phyloP scores from a whole-genome alignment of 2,113 vertebrate species.

The Oreochromis niloticus region DNA sequence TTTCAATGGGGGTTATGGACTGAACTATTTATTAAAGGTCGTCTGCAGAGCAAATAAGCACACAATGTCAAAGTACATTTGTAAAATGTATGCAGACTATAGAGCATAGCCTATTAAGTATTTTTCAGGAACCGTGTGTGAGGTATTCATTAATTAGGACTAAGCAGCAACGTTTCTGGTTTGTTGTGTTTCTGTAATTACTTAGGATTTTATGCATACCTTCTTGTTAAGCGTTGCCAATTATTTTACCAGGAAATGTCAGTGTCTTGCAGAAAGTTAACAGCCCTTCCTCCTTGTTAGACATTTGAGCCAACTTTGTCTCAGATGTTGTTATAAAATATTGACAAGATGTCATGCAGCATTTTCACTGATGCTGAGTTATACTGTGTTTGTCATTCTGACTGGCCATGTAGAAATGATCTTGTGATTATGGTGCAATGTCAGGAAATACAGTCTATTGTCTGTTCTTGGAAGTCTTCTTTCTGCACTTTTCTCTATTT shows the following conservation, averaged over 20 bases:
- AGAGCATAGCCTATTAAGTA: background rate
- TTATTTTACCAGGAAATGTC: slow-evolving; percentile 22
- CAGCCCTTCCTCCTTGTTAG: slow-evolving; percentile 15
- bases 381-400: slow-evolving; percentile 17
- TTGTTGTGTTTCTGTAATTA: background rate
- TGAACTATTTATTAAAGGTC: background rate
- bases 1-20: background rate
- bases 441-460: slow-evolving; percentile 7
- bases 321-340: slow-evolving; percentile 45
- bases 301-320: slow-evolving; percentile 12
- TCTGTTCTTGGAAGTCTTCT: background rate
- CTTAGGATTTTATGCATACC: background rate
- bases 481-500: background rate
- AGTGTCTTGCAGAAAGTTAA: slow-evolving; percentile 5
- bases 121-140: background rate
- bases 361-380: slow-evolving; percentile 5
- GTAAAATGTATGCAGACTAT: background rate
- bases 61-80: background rate
- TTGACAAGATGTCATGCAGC: slow-evolving; percentile 31
- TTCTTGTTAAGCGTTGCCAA: background rate
- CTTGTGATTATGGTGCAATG: slow-evolving; percentile 40
- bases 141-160: background rate
- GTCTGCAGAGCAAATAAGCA: background rate
- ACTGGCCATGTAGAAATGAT: slow-evolving; percentile 28
- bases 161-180: background rate